A percentile compares a stretch with the other conserved stretches of the same genome.
phyloP scores from a whole-genome alignment of 2,797 vertebrate genomes.

The Rhinogobio ventralis region DNA sequence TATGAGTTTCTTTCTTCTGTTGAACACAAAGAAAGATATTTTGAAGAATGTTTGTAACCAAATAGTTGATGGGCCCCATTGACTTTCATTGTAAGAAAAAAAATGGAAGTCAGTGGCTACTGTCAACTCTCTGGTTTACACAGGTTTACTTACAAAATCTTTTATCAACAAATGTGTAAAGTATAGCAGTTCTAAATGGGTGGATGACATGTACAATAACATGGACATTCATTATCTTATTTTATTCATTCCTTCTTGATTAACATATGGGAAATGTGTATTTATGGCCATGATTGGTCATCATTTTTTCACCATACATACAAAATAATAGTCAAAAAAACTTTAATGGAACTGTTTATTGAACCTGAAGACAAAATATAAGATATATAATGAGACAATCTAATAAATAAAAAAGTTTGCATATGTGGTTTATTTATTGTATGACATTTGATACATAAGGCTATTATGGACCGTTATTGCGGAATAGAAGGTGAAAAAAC shows the following conservation, averaged over 20 bases:
- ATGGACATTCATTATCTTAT: neutral
- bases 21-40: neutral
- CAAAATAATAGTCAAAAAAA: neutral
- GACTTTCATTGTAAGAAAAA: neutral
- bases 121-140: neutral
- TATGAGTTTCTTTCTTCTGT: neutral
- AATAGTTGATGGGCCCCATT: neutral
- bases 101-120: neutral
- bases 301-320: neutral
- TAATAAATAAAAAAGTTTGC: too few species aligned
- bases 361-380: neutral
- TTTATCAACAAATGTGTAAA: neutral
- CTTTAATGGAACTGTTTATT: neutral
- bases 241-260: neutral
- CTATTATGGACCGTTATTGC: neutral
- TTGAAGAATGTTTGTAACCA: neutral
- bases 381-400: too few species aligned
- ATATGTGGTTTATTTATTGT: neutral
- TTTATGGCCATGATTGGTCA: neutral
- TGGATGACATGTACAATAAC: neutral
- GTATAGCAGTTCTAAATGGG: neutral
- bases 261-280: neutral
- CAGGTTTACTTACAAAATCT: neutral
- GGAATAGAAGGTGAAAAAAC: too few species aligned
- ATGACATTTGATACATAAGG: neutral